Base-by-base conservation (phyloP, 2,888 invertebrate genomes). In the Xylocampa areola region DNA sequence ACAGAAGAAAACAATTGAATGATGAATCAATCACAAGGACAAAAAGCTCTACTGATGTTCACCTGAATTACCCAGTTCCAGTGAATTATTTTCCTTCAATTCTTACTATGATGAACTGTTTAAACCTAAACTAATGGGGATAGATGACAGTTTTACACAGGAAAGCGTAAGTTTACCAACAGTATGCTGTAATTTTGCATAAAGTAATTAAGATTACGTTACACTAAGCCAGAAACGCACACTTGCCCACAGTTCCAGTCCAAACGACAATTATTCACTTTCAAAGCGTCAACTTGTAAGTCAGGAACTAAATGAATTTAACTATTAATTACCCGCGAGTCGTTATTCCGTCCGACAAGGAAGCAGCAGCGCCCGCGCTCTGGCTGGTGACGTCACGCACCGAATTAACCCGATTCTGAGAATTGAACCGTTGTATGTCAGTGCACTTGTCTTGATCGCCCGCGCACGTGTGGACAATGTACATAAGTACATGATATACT, bases 391-490 rank as follows among this genome's bases (percentile, higher is more conserved):
- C 91, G 92, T 92, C 91, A 91, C 83, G 81, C 79, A 81, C 89
- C 79, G 81, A 92, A 91, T 92, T 92, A 91, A 91, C 89, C 86
- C 84, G 84, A 84, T 92, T 91, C 92, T 73, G 80, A 90, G 91
- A 92, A 92, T 79, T 79, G 81, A 86, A 85, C 83, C 86, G 86
- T 86, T 82, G 83, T 85, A 85, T 84, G 88, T 86, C 85, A 84
- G 87, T 89, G 88, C 89, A 90, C 90, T 89, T 88, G 90, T 89
- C 89, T 84, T 81, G 87, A 86, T 84, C 78, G 82, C 70, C 76
- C 73, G 80, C 86, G 74, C 89, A 89, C 88, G 89, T 90, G 91
- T 87, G 84, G 82, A 84, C 82, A 82, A 75, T 77, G 76, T 81
- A 75, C 75, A 66, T 66, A 68, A 52, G 36, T 52, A 63, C 40